Conservation (phyloP, 2,113 vertebrate species). For the Phainopepla nitens region DNA sequence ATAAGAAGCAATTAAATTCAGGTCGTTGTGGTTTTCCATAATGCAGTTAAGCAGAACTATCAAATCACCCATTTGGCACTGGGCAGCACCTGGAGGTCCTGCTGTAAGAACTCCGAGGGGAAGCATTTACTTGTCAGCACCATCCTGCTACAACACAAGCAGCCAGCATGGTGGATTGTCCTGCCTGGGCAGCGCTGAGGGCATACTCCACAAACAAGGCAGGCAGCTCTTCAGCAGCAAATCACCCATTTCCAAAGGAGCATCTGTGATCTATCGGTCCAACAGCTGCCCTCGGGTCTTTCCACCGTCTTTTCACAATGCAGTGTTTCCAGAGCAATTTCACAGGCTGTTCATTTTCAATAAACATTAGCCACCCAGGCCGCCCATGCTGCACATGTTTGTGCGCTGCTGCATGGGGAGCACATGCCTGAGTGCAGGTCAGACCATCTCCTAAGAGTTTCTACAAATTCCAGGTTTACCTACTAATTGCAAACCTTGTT, state of each 20-base stretch:
- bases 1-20: neutral
- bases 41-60: neutral
- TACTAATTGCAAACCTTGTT: neutral
- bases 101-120: constrained; percentile 8
- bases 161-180: neutral
- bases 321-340: constrained; percentile 26
- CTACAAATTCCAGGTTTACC: neutral
- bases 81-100: constrained; percentile 35
- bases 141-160: neutral
- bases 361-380: neutral
- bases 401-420: neutral
- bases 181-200: neutral
- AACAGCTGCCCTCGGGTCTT: neutral
- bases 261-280: neutral
- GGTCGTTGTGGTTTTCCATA: neutral
- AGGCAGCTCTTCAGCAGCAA: neutral
- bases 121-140: constrained; percentile 71
- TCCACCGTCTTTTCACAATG: neutral
- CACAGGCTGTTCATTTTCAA: constrained; percentile 49
- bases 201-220: neutral
- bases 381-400: neutral
- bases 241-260: constrained; percentile 15
- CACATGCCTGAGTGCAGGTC: rapidly evolving
- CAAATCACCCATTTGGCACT: neutral
- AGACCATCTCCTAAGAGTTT: neutral